A percentile compares a stretch with the other conserved stretches of the same genome.
These are phyloP conservation scores for Toxotes jaculatrix DNA, from an alignment of 2,113 vertebrate genomes.

Conservation along the genomic window DNA sequence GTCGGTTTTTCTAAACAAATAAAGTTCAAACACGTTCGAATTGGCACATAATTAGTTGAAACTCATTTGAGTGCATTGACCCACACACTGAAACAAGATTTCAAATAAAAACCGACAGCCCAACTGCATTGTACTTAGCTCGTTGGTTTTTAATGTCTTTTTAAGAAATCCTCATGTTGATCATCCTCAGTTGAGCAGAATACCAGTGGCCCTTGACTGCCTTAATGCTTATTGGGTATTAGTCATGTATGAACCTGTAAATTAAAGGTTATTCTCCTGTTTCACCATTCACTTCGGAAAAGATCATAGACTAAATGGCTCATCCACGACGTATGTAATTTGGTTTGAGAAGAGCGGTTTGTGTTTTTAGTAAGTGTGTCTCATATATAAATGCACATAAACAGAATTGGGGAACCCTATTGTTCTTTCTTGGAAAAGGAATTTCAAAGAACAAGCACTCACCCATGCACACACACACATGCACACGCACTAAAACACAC, in stretches of 20 bases:
- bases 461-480: slow-evolving; percentile 39
- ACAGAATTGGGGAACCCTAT: slow-evolving; percentile 57
- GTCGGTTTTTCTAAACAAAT: too few relatives aligned
- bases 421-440: slow-evolving; percentile 64
- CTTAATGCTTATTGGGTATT: neutral
- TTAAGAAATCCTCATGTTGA: neutral
- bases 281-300: neutral
- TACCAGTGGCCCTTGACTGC: neutral
- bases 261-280: neutral
- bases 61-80: too few relatives aligned
- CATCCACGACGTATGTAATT: neutral
- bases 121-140: neutral
- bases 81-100: too few relatives aligned
- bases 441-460: slow-evolving; percentile 65
- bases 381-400: slow-evolving; percentile 48
- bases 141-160: neutral
- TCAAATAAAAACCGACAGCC: too few relatives aligned
- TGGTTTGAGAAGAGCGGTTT: slow-evolving; percentile 13
- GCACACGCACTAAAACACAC: slow-evolving; percentile 50
- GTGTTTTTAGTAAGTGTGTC: slow-evolving; percentile 23
- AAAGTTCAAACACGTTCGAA: too few relatives aligned
- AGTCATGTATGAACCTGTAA: neutral
- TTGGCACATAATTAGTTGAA: too few relatives aligned
- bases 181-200: neutral
- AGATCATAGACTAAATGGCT: neutral